Conservation (phyloP, 2,888 invertebrate species). For the Nomada fucata region DNA sequence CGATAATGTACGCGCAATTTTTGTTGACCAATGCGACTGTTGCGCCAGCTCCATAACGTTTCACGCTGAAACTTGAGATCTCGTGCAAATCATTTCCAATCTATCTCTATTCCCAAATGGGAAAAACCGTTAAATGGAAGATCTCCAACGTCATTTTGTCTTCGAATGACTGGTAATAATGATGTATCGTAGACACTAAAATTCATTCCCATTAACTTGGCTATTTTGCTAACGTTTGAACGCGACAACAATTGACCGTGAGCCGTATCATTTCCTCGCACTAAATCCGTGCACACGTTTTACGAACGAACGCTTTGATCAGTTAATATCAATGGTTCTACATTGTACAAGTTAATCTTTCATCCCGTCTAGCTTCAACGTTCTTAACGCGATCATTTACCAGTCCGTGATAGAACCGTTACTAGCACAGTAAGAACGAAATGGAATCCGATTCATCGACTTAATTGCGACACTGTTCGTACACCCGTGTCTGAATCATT, state of each 20-base stretch:
- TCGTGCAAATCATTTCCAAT: slow-evolving; percentile 75
- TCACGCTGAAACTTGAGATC: slow-evolving; percentile 54
- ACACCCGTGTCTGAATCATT: background rate
- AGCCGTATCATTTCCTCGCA: background rate
- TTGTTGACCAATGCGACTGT: slow-evolving; percentile 13
- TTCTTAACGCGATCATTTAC: background rate
- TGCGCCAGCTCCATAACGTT: slow-evolving; percentile 22
- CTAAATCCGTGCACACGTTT: too few relatives aligned
- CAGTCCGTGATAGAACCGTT: background rate
- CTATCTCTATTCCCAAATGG: slow-evolving; percentile 15
- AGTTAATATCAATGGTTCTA: background rate
- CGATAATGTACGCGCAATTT: slow-evolving; percentile 15
- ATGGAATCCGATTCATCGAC: background rate
- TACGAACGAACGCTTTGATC: background rate
- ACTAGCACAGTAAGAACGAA: background rate
- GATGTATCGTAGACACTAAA: background rate
- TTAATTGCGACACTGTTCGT: background rate
- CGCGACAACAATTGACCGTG: background rate
- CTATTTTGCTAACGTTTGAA: too few relatives aligned
- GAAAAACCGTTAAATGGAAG: background rate
- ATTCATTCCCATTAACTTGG: background rate
- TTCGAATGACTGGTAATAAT: background rate
- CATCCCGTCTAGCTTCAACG: background rate
- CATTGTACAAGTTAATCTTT: too few relatives aligned
- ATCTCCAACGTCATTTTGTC: background rate